Evolutionary conservation across 2,797 vertebrate species (phyloP), one percentile per base, ranked within the genome.

Genomic region (Alosa sapidissima): DNA sequence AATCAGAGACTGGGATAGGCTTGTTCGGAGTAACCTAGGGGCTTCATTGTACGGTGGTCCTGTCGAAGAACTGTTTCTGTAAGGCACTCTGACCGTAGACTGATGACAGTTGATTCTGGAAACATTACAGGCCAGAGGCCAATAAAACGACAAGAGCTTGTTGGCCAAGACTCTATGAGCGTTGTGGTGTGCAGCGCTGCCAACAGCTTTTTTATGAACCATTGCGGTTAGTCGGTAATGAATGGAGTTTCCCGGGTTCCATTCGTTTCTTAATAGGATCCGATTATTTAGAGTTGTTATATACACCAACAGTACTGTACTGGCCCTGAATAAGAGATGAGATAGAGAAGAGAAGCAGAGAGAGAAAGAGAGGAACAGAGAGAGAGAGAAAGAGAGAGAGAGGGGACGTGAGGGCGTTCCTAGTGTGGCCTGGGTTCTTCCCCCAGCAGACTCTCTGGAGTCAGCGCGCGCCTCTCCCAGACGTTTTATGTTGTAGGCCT

Each of bases 381-480:
- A 60, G 58, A 62, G 82, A 28, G 21, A 65, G 36, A n/a, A 41
- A 47, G 58, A 62, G 58, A 47, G 83, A 33, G 83, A 68, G 62
- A 51, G 68, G 51, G 54, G 24, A 21, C 47, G 48, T 72, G 89
- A 93, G 92, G 91, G 91, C 91, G 90, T 90, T 90, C 86, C 87
- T 86, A 82, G 89, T 89, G 89, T 87, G 90, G 90, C 87, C 88
- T 90, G 92, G 89, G 87, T 90, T 92, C 89, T 92, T 88, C 89
- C 89, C 85, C 88, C 85, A 88, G 83, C 89, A 91, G 92, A 92
- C 92, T 90, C 85, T 88, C 86, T 88, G 92, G 92, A 93, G 91
- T 89, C 94, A 89, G 90, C 86, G 87, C 92, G 92, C 84, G 86
- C 90, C 94, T 91, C 89, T 91, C 89, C 90, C 87, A 90, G 88